These are phyloP conservation scores for Glyptemys insculpta DNA, from an alignment of 2,797 vertebrate genomes.

Conservation along the genomic window DNA sequence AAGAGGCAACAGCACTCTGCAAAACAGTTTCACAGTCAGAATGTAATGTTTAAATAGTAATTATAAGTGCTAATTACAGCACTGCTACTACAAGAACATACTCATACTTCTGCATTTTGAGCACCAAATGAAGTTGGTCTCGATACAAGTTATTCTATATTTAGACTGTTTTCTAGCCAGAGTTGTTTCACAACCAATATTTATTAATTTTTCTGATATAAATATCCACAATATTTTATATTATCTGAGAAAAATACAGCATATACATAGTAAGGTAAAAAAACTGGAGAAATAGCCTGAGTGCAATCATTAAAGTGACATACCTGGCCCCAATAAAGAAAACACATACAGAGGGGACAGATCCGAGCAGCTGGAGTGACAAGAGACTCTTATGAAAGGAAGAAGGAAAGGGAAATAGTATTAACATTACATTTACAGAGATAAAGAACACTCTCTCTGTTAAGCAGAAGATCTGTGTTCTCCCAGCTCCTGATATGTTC, in stretches of 20 bases:
- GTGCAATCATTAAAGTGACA: not conserved
- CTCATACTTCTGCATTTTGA: not conserved
- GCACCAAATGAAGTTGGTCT: not conserved
- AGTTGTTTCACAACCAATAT: not conserved
- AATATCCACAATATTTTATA: not conserved
- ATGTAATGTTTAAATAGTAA: not conserved
- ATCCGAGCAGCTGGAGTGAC: not conserved
- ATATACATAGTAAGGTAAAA: not conserved
- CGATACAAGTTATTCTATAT: not conserved
- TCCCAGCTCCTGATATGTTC: not conserved
- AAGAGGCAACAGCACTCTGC: not conserved
- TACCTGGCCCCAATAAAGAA: not conserved
- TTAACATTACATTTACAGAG: not conserved
- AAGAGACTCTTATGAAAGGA: not conserved
- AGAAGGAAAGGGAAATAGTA: not conserved
- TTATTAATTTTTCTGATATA: not conserved
- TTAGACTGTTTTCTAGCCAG: not conserved
- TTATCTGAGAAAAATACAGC: not conserved
- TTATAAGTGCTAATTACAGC: not conserved
- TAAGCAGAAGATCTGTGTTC: not conserved
- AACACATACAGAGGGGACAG: not conserved
- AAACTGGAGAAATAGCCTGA: not conserved
- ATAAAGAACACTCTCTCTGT: not conserved
- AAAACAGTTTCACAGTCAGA: not conserved
- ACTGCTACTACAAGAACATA: not conserved